Evolutionary conservation across 1,140 invertebrate genomes (phyloP), one percentile per base, ranked within the genome.

Genomic region (Batillaria attramentaria): DNA sequence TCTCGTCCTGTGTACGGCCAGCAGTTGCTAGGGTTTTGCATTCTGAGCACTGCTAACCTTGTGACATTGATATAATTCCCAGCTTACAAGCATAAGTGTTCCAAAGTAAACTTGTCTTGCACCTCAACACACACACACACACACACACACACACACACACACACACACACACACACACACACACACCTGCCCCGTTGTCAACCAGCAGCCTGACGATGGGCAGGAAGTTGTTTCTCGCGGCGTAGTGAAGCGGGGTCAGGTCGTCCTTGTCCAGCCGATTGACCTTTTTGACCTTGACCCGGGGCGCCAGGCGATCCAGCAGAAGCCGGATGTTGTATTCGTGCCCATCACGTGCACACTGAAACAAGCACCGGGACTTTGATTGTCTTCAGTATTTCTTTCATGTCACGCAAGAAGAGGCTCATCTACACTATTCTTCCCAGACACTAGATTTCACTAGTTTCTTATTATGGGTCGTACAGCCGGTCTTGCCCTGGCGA

Each of bases 171-270:
- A 62, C 6, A 62, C 6, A 62, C 8, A 62, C 57, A 6, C n/a
- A 28, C 57, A 62, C 84, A 90, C 89, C 81, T 66, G 92, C 91
- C 18, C 89, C 90, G 50, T 84, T 83, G 43, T 91, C 84, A 13
- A 92, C 83, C 5, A 92, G 85, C 0, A 91, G 72, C 69, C 87
- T 86, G 33, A 91, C 89, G 10, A 91, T 79, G 24, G 82, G 82
- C 68, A 70, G 41, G 68, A 70, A 70, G n/a, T 65, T 65, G 62
- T 65, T n/a, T 50, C 46, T 10, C 10, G 46, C 46, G 46, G 46
- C 46, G 46, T 50, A 50, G 46, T 50, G 46, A 13, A 50, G 24
- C 10, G 46, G 46, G 46, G 46, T 50, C 46, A 50, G 46, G 46
- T 50, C 10, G 46, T 50, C 10, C 24, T 50, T 24, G 24, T 50